These are phyloP conservation scores for Drosophila flavopinicola DNA, from an alignment of 2,888 invertebrate species.

Conservation along the genomic window DNA sequence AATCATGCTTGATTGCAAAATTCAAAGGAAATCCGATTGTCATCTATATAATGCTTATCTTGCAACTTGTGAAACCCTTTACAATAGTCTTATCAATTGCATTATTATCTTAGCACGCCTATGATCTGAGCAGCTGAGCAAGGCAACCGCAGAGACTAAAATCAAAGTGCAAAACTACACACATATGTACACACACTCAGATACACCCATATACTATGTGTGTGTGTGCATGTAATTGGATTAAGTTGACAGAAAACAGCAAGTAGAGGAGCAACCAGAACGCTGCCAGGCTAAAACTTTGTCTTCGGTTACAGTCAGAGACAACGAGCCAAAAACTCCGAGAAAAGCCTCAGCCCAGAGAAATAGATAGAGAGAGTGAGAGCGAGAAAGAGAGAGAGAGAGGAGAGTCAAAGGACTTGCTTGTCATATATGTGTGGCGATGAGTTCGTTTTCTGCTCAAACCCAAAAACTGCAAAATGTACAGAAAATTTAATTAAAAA, in stretches of 20 bases:
- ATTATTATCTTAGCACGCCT: constrained; percentile 26
- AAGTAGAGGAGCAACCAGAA: constrained; percentile 41
- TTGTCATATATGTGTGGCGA: constrained; percentile 52
- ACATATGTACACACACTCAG: constrained; percentile 10
- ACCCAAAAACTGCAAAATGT: constrained; percentile 77
- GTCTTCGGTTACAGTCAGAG: constrained; percentile 63
- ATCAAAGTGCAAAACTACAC: constrained; percentile 57
- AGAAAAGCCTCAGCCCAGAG: constrained; percentile 32
- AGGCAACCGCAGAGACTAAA: constrained; percentile 20
- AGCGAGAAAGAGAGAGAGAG: neutral
- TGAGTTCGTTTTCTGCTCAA: constrained; percentile 56
- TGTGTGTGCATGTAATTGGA: constrained; percentile 63
- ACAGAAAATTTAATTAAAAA: constrained; percentile 77
- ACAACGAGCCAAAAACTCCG: constrained; percentile 24
- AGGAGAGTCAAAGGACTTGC: constrained; percentile 42
- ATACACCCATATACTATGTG: constrained; percentile 1
- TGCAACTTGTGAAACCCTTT: neutral
- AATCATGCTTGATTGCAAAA: too few relatives aligned
- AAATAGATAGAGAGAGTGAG: neutral
- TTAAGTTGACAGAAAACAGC: constrained; percentile 71
- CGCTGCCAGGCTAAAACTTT: constrained; percentile 67
- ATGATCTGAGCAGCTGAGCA: constrained; percentile 8
- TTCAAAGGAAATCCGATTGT: too few relatives aligned
- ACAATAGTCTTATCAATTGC: constrained; percentile 32
- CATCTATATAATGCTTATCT: neutral